Base-by-base conservation (phyloP, 2,113 vertebrate genomes). In the Oryzias javanicus region DNA sequence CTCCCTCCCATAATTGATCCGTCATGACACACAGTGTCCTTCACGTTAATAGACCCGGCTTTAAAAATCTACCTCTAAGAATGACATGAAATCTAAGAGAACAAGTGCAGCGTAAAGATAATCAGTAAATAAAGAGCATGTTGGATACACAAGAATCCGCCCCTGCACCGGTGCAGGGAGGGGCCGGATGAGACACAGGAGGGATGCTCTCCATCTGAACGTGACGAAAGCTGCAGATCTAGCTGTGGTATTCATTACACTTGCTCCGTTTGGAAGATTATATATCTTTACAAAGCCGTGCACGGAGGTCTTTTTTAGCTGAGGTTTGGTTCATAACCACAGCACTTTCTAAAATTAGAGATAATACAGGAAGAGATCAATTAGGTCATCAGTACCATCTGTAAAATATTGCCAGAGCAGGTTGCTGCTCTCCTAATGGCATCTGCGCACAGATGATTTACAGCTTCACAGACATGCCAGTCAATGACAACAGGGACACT, bases 401-500 rank as follows among this genome's bases (percentile, higher is more conserved):
- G 72, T 51, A 65, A 18, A 74, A 81, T 80, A 72, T 67, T 58
- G 60, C 80, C 52, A 46, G 16, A 14, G 50, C 56, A 41, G 54
- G 42, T 17, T 14, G 48, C 58, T 58, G 14, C 69, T 57, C 55
- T 55, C 55, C 42, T 54, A 67, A 78, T 74, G 70, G 78, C 72
- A 60, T 83, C 70, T 70, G 67, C 3, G 4, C 73, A 60, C 54
- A 66, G 59, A 73, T 12, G 74, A 81, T 76, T 81, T 78, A 80
- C 65, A 72, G 60, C 63, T 76, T 75, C 74, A 60, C 66, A 59
- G 70, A 42, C 44, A 53, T 47, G 67, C 52, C 59, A 79, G 71
- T 70, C 82, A 78, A 81, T 81, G 84, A 83, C 76, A 83, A 58
- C 18, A 41, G 22, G 57, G 80, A 70, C 76, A 48, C 68, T 58